Base-by-base conservation (phyloP, 2,113 vertebrate genomes). In the Callospermophilus lateralis region DNA sequence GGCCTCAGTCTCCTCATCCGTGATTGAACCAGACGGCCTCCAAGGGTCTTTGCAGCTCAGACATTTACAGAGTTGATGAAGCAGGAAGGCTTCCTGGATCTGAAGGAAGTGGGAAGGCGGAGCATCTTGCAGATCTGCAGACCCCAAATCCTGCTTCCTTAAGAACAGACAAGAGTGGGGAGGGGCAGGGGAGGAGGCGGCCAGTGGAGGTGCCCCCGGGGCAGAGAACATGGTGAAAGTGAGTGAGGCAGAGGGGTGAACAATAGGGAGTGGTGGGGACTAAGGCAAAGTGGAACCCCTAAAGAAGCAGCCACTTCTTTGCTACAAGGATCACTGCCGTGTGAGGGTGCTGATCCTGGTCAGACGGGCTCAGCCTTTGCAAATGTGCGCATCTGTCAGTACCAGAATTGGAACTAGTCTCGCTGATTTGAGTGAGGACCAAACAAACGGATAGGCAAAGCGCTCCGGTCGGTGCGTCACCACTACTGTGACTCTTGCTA, bases 271-370 rank as follows among this genome's bases (percentile, higher is more conserved):
- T 7, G n/a, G 68, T 22, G 84, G 32, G 63, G 94, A 55, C 24
- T 37, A 48, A 37, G 77, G 72, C 70, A 61, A 30, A 58, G 6
- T 10, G 74, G 68, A 20, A 8, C 4, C 53, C 28, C 8, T 10
- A 24, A 4, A 55, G 61, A 37, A 63, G 10, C 12, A 67, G 74
- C 24, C 30, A 0, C 34, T 76, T 39, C 68, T 85, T 32, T 58
- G 88, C 39, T 79, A 53, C 22, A 3, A 0, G 0, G 34, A 26
- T 26, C 12, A 1, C 8, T 17, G 32, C 32, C 51, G 3, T 3
- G 76, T 4, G 12, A 84, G 37, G 53, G n/a, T 19, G 70, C 70
- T 74, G 42, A 45, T 55, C 16, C 4, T 28, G 45, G n/a, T 79
- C 76, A 17, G 48, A 78, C 24, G 80, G 45, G 5, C 67, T 91